Evolutionary conservation across 2,888 invertebrate genomes (phyloP), one percentile per base, ranked within the genome.

Genomic region (Agrochola lychnidis): DNA sequence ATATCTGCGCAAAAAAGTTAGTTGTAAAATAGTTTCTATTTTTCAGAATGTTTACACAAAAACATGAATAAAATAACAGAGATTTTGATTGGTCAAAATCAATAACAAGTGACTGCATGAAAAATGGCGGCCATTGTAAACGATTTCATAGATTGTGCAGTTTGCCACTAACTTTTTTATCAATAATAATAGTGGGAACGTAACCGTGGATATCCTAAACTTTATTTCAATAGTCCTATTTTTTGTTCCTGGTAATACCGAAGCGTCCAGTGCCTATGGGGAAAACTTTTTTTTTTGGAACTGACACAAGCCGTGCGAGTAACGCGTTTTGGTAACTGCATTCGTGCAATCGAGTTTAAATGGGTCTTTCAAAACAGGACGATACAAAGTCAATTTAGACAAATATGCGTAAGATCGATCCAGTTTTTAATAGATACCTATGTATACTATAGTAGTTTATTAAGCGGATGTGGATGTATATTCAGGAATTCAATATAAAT

Each of bases 51-150:
- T 79, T 80, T 45, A 45, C 10, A 73, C 25, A 56, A 48, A 53
- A 70, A 36, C 25, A 40, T 66, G 40, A 59, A 67, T 62, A 66
- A 69, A 59, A 56, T 61, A 83, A 70, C 56, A 62, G 42, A 45
- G 56, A 83, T 45, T 69, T 83, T 36, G 53, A 79, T 79, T 67
- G 79, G 66, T 51, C 48, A 42, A 42, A 83, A 66, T 56, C 78
- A 78, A 78, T 77, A 56, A 80, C 42, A 22, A 82, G 48, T 14
- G 12, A 19, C 71, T 59, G n/a, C 76, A 78, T 76, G 64, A 75
- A 53, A 51, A 51, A 76, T 36, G 10, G 19, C 36, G 2, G 6
- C 57, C 19, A 57, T 59, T 82, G 19, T 12, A 57, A 78, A 75
- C 16, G 10, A 19, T 74, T 81, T 63, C 40, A 48, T 63, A 57